Percentiles rank a stretch among this genome's conserved stretches.
Evolutionary conservation across 92 coral and sea anemone genomes (phyloP).

Genomic region (Desmophyllum pertusum): DNA sequence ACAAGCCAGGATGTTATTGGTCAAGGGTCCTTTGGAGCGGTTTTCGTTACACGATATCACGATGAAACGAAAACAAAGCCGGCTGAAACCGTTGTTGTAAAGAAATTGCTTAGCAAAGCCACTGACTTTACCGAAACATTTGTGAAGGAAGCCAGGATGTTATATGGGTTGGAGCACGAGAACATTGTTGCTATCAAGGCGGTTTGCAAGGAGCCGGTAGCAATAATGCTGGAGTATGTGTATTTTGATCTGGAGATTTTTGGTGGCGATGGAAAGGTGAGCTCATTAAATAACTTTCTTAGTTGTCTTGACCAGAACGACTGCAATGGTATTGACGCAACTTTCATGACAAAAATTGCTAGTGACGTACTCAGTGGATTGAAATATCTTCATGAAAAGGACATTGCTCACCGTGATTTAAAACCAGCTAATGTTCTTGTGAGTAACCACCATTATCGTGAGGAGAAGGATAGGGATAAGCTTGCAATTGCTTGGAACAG

Average conservation of each 20-base stretch:
- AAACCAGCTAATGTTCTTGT: constrained; percentile 52
- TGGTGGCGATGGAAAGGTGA: constrained; percentile 33
- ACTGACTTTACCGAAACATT: constrained; percentile 11
- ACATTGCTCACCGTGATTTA: constrained; percentile 45
- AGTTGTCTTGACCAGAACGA: constrained; percentile 7
- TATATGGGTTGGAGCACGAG: constrained; percentile 25
- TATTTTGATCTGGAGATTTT: constrained; percentile 26
- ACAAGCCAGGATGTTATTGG: constrained; percentile 24
- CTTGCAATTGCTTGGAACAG: neutral
- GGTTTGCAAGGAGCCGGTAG: constrained; percentile 40
- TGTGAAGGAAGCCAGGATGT: constrained; percentile 32
- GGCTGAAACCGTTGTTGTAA: too few relatives aligned
- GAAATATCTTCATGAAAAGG: constrained; percentile 34
- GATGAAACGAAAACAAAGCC: too few relatives aligned
- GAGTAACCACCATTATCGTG: constrained; percentile 33
- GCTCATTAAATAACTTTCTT: constrained; percentile 16
- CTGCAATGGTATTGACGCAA: constrained; percentile 26
- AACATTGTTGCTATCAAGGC: constrained; percentile 42
- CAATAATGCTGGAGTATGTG: constrained; percentile 40
- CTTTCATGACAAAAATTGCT: constrained; percentile 24
- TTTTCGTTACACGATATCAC: too few relatives aligned
- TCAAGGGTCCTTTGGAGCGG: constrained; percentile 32
- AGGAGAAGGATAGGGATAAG: neutral
- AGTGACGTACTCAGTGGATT: neutral
- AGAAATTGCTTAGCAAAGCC: too few relatives aligned